phyloP scores from a whole-genome alignment of 2,113 vertebrate species.

The Cyanistes caeruleus region DNA sequence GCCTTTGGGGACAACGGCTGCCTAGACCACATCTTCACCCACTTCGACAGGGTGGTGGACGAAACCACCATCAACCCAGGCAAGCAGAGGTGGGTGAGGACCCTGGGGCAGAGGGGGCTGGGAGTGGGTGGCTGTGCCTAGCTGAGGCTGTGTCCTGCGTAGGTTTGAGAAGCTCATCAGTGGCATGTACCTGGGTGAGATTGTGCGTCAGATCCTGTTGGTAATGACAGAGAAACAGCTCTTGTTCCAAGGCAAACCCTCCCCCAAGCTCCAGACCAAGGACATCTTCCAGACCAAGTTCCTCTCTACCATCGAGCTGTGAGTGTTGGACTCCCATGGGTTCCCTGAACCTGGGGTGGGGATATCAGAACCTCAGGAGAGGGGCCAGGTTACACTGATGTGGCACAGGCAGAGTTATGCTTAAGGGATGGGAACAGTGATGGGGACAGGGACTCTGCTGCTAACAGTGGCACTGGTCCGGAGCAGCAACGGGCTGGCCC shows the following conservation, averaged over 20 bases:
- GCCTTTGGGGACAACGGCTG: conserved; percentile 79
- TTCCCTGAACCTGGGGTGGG: background rate
- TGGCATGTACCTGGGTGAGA: conserved; percentile 81
- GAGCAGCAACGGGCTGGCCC: conserved; percentile 67
- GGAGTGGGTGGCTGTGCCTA: background rate
- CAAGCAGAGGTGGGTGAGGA: conserved; percentile 73
- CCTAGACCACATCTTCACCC: conserved; percentile 56
- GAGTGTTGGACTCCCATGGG: background rate
- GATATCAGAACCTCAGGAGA: background rate
- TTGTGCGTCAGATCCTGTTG: conserved; percentile 75
- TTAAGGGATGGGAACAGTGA: background rate
- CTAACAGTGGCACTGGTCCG: background rate
- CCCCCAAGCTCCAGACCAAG: conserved; percentile 55
- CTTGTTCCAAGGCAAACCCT: conserved; percentile 67
- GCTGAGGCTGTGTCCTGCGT: background rate
- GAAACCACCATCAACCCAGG: conserved; percentile 69
- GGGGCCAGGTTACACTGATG: background rate
- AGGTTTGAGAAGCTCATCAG: conserved; percentile 85
- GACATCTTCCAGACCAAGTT: conserved; percentile 79
- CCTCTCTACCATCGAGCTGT: conserved; percentile 77
- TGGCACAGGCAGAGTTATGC: background rate
- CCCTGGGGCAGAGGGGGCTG: fast-evolving
- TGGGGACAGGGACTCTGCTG: background rate
- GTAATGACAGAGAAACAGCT: conserved; percentile 51
- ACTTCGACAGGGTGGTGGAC: conserved; percentile 69